These are phyloP conservation scores for Columba janthina DNA, from an alignment of 2,113 vertebrate species.

Conservation along the genomic window DNA sequence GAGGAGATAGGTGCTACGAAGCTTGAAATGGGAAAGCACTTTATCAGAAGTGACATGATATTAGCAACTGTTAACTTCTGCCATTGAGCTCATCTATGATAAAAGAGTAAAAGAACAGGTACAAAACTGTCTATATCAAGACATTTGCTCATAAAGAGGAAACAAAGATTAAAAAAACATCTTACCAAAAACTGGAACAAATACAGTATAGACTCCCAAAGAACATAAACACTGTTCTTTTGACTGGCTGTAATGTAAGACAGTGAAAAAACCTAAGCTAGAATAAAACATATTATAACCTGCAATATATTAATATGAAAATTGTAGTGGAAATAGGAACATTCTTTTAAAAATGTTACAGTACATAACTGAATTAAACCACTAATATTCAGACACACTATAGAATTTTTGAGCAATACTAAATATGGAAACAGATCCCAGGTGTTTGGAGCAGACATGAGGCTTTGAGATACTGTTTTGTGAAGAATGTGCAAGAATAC, in stretches of 20 bases:
- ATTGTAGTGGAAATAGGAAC: neutral
- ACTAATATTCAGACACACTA: neutral
- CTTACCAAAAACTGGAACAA: neutral
- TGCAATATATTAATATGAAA: neutral
- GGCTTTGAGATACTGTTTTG: neutral
- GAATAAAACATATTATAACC: neutral
- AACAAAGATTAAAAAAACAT: neutral
- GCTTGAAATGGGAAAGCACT: neutral
- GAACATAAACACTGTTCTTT: neutral
- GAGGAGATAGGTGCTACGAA: neutral
- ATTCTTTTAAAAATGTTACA: neutral
- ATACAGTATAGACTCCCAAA: neutral
- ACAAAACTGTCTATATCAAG: neutral
- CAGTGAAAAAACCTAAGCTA: fast-evolving
- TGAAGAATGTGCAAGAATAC: neutral
- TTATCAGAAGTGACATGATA: neutral
- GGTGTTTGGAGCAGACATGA: neutral
- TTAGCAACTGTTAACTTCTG: neutral
- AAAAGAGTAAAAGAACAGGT: neutral
- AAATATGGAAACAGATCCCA: neutral
- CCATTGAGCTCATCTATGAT: neutral
- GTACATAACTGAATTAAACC: neutral
- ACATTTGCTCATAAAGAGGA: neutral
- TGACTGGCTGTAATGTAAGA: neutral
- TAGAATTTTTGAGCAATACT: neutral